phyloP scores from a whole-genome alignment of 2,113 vertebrate species.

The Gyps fulvus region DNA sequence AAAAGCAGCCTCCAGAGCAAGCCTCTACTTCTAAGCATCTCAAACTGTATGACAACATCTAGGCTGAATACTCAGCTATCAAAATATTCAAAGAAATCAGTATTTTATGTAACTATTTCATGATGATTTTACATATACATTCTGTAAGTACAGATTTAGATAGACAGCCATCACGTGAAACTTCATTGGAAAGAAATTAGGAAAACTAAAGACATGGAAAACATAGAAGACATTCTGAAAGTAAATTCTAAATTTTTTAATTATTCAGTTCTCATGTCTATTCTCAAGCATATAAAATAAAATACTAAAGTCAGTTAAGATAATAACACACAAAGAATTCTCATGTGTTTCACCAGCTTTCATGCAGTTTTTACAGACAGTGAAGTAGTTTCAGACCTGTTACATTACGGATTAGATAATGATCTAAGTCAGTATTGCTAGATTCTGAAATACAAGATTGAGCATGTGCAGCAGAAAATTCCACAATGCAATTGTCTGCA shows the following conservation, averaged over 20 bases:
- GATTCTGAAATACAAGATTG: background rate
- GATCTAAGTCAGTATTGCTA: background rate
- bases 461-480: background rate
- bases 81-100: background rate
- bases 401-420: background rate
- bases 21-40: background rate
- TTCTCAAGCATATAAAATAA: background rate
- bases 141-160: background rate
- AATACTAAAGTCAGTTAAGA: background rate
- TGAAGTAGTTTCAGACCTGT: background rate
- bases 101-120: background rate
- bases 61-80: background rate
- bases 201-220: background rate
- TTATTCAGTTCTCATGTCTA: background rate
- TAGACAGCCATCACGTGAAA: accelerated
- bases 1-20: background rate
- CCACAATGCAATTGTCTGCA: background rate
- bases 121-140: background rate
- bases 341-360: background rate
- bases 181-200: background rate
- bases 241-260: background rate
- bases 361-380: background rate
- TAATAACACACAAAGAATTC: background rate
- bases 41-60: background rate
- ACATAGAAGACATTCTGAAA: background rate